phyloP scores from a whole-genome alignment of 2,797 vertebrate species.

The Alectoris magna region DNA sequence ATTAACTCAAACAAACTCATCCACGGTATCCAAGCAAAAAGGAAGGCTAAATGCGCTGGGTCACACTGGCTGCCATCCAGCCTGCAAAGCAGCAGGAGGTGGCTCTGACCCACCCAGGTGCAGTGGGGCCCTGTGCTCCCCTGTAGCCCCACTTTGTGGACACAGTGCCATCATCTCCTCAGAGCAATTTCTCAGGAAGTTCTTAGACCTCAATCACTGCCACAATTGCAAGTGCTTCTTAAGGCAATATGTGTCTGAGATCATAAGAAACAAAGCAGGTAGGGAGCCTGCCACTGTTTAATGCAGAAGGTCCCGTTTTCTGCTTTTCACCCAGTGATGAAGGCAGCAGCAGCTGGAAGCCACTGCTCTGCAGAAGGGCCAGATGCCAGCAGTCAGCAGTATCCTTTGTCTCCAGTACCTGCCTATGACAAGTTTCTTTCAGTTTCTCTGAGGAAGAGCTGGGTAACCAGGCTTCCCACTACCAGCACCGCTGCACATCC shows the following conservation, averaged over 20 bases:
- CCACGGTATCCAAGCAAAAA: background rate
- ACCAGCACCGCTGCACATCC: background rate
- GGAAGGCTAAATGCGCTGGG: background rate
- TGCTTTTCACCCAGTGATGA: background rate
- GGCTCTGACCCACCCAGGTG: background rate
- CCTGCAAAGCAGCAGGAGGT: background rate
- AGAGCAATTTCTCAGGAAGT: background rate
- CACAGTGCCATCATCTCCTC: background rate
- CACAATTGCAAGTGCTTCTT: background rate
- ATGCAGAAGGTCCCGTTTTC: background rate
- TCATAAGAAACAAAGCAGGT: background rate
- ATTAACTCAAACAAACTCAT: background rate
- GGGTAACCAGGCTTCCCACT: background rate
- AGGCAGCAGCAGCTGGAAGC: background rate
- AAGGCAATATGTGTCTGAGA: background rate
- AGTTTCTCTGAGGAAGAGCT: background rate
- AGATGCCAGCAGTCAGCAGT: background rate
- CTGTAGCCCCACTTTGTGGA: background rate
- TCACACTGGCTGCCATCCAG: background rate
- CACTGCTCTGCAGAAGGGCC: background rate
- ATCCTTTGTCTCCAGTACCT: background rate
- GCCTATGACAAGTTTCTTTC: background rate
- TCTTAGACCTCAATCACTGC: background rate
- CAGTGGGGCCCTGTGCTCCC: rapidly evolving
- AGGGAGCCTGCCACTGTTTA: background rate